These are phyloP conservation scores for Adrianichthys oophorus DNA, from an alignment of 2,797 vertebrate species.

Conservation along the genomic window DNA sequence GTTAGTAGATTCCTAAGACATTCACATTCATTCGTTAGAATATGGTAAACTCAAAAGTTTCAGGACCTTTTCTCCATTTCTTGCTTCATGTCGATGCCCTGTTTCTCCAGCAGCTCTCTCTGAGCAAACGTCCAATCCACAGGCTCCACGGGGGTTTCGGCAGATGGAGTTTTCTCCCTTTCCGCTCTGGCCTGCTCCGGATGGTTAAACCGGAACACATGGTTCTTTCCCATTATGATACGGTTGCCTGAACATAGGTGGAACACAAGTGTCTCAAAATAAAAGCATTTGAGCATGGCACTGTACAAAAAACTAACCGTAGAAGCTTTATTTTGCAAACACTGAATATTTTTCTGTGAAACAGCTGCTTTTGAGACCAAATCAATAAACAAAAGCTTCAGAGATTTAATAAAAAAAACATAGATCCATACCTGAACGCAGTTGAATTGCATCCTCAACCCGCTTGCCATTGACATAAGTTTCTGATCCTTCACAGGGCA, in stretches of 20 bases:
- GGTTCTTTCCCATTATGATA: conserved; percentile 99
- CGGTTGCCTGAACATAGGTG: conserved; percentile 86
- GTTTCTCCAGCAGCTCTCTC: conserved; percentile 96
- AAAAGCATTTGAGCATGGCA: not conserved
- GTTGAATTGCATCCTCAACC: conserved; percentile 88
- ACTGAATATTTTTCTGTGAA: not conserved
- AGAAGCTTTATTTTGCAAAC: not conserved
- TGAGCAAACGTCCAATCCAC: conserved; percentile 99
- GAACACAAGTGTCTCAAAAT: not conserved
- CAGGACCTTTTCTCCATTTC: conserved; percentile 98
- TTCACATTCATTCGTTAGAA: not conserved
- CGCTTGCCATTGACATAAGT: conserved; percentile 98
- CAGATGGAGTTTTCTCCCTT: conserved; percentile 94
- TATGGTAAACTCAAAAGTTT: not conserved
- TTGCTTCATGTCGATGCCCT: conserved; percentile 99
- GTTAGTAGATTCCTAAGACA: too few species aligned
- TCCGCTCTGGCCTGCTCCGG: conserved; percentile 97
- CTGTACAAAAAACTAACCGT: not conserved
- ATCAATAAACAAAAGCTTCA: not conserved
- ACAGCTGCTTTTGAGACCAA: not conserved
- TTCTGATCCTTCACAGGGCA: conserved; percentile 94
- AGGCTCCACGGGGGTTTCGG: conserved; percentile 95
- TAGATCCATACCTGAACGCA: conserved; percentile 87
- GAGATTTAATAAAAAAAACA: not conserved
- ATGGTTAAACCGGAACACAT: conserved; percentile 98